Base-by-base conservation (phyloP, 2,113 vertebrate species). In the Sigmodon hispidus region DNA sequence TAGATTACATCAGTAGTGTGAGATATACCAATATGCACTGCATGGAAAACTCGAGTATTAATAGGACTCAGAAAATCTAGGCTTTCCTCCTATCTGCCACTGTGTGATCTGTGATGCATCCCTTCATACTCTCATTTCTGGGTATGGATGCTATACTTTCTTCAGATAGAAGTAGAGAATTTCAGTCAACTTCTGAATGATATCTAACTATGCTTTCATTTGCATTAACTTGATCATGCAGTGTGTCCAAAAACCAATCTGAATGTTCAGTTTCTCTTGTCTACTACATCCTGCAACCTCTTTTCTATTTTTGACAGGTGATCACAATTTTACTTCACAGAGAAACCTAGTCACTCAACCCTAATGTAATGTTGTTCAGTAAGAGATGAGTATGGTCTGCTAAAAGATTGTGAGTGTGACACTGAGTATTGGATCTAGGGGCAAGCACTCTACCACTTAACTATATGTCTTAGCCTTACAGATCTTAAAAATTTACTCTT, bases 1-100 rank as follows among this genome's bases (percentile, higher is more conserved):
- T 65, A 94, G 79, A 72, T 94, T 90, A 48, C 73, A 75, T 24
- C 50, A 76, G 84, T 76, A 81, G 24, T 50, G 36, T 87, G 50
- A 69, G 11, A 50, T 87, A 4, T 15, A 70, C 26, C 26, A 50
- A 1, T 73, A 55, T 80, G 29, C 89, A 76, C 52, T 77, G 24
- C 34, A 2, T 61, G 29, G 55, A 31, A 77, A n/a, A 12, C 34
- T 16, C 16, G n/a, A 4, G 15, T 45, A 6, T 79, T 76, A 45
- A 75, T 1, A 11, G 7, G 1, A 67, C 88, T 75, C 59, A 34
- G 80, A 95, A 88, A 92, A 85, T 16, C 3, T 76, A 26, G 21
- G 15, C 84, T 89, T 89, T 91, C 52, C 13, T 83, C 22, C 2
- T 70, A n/a, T 52, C 48, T 93, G 63, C 19, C 57, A 61, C n/a